Evolutionary conservation across 1,140 invertebrate genomes (phyloP).

Genomic region (Saccostrea echinata): DNA sequence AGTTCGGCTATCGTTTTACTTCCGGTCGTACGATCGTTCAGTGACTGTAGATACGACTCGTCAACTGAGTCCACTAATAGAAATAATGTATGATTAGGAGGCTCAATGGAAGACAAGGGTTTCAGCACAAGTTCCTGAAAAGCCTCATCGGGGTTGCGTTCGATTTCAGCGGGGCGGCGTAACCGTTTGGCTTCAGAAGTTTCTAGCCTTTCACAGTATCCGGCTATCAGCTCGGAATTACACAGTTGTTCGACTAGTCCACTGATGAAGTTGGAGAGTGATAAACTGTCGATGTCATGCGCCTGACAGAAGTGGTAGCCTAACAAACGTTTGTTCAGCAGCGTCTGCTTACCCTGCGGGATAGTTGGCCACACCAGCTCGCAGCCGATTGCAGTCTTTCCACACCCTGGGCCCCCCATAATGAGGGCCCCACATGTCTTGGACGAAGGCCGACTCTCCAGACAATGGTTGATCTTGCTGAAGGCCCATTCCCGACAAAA

Average conservation of each 20-base stretch:
- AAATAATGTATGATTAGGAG: slow-evolving; percentile 89
- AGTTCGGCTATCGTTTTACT: slow-evolving; percentile 89
- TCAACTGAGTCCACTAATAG: slow-evolving; percentile 96
- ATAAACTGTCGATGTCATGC: slow-evolving; percentile 84
- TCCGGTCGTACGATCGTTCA: slow-evolving; percentile 78
- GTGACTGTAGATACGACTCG: slow-evolving; percentile 83
- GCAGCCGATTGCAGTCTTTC: slow-evolving; percentile 88
- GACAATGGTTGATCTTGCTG: slow-evolving; percentile 93
- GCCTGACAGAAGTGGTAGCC: slow-evolving; percentile 80
- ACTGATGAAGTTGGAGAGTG: slow-evolving; percentile 90
- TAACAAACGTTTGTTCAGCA: slow-evolving; percentile 72
- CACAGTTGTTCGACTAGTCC: slow-evolving; percentile 90
- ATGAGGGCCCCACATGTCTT: slow-evolving; percentile 88
- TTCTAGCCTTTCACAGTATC: slow-evolving; percentile 83
- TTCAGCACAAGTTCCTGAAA: slow-evolving; percentile 91
- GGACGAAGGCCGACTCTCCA: slow-evolving; percentile 84
- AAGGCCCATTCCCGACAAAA: slow-evolving; percentile 97
- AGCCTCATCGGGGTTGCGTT: slow-evolving; percentile 90
- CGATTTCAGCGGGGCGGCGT: slow-evolving; percentile 69
- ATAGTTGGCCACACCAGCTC: slow-evolving; percentile 90
- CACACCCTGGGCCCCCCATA: slow-evolving; percentile 93
- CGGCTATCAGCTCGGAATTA: slow-evolving; percentile 81
- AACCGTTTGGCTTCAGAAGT: slow-evolving; percentile 67
- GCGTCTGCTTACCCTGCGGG: slow-evolving; percentile 71
- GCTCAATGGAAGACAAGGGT: slow-evolving; percentile 89